phyloP scores from a whole-genome alignment of 2,888 invertebrate species.

The Drosophila colorata region DNA sequence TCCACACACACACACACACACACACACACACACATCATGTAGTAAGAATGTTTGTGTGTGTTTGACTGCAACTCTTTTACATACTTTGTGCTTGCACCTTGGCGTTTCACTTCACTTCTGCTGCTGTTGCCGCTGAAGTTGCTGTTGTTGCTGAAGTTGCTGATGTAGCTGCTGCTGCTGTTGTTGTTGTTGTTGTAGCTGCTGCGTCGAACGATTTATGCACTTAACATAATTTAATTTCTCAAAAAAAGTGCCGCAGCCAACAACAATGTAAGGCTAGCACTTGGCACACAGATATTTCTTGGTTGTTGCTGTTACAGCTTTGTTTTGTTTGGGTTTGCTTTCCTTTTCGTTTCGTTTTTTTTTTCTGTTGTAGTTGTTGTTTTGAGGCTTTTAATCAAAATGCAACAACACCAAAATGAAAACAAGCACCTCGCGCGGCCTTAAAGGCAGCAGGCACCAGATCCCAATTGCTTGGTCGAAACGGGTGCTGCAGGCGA shows the following conservation, averaged over 20 bases:
- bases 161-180: slow-evolving; percentile 14
- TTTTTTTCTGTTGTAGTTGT: slow-evolving; percentile 31
- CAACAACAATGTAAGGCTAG: slow-evolving; percentile 43
- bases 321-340: slow-evolving; percentile 55
- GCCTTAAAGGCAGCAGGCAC: slow-evolving; percentile 26
- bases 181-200: background rate
- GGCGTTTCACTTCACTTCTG: slow-evolving; percentile 54
- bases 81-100: slow-evolving; percentile 53
- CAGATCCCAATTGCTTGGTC: slow-evolving; percentile 45
- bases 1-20: slow-evolving; percentile 24
- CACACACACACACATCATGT: slow-evolving; percentile 19
- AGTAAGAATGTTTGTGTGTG: slow-evolving; percentile 7
- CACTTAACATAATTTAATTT: slow-evolving; percentile 81
- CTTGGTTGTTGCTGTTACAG: slow-evolving; percentile 38
- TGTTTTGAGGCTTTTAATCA: slow-evolving; percentile 45
- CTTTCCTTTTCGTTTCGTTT: slow-evolving; percentile 49
- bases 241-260: slow-evolving; percentile 63
- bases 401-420: slow-evolving; percentile 56
- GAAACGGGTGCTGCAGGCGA: slow-evolving; percentile 61
- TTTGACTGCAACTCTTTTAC: slow-evolving; percentile 49
- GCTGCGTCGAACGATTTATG: slow-evolving; percentile 62
- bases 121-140: slow-evolving; percentile 1
- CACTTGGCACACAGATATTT: slow-evolving; percentile 64
- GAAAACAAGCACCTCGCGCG: slow-evolving; percentile 51
- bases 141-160: slow-evolving; percentile 15